Evolutionary conservation across 2,888 invertebrate species (phyloP).

Genomic region (Apodemia zela): DNA sequence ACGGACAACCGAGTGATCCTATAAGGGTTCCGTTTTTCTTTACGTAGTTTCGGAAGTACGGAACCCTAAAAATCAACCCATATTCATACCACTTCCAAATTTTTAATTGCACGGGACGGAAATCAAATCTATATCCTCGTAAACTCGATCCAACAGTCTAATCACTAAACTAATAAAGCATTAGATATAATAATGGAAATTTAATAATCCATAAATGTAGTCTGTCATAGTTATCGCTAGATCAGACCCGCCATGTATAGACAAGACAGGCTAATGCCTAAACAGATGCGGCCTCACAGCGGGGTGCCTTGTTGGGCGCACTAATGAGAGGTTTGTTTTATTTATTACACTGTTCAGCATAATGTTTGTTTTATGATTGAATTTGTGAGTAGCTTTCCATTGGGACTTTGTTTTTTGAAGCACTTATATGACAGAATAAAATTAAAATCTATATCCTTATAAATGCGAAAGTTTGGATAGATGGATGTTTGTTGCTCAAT

Average conservation of each 20-base stretch:
- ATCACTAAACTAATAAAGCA: neutral
- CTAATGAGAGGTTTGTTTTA: slow-evolving; percentile 26
- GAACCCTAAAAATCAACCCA: too few relatives aligned
- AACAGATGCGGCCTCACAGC: slow-evolving; percentile 16
- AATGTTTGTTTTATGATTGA: neutral
- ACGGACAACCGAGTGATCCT: too few relatives aligned
- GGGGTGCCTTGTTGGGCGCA: slow-evolving; percentile 25
- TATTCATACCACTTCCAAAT: too few relatives aligned
- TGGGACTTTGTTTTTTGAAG: neutral
- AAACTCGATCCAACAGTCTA: neutral
- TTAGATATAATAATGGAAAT: neutral
- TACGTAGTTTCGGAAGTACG: too few relatives aligned
- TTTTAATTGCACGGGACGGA: neutral
- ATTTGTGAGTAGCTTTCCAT: neutral
- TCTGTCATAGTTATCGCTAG: slow-evolving; percentile 12
- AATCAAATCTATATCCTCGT: neutral
- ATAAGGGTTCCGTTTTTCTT: too few relatives aligned
- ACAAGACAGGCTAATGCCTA: slow-evolving; percentile 19
- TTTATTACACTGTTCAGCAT: slow-evolving; percentile 20
- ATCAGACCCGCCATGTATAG: slow-evolving; percentile 17
- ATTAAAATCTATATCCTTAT: too few relatives aligned
- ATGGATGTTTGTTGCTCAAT: too few relatives aligned
- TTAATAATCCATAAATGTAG: neutral
- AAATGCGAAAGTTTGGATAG: too few relatives aligned
- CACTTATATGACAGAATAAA: too few relatives aligned